Evolutionary conservation across 2,888 invertebrate genomes (phyloP).

Genomic region (Rhingia campestris): DNA sequence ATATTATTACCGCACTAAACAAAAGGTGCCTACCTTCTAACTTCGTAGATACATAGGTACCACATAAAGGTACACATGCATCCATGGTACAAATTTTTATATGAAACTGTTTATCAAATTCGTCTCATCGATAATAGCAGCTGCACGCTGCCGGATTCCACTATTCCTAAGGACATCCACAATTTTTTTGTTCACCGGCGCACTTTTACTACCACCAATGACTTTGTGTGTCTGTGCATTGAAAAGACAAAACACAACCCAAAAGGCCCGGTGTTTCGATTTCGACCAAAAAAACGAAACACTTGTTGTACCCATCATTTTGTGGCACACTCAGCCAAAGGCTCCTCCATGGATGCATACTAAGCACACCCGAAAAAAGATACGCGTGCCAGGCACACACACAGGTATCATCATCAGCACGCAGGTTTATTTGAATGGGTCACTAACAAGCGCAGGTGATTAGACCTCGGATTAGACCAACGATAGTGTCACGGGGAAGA

Average conservation of each 20-base stretch:
- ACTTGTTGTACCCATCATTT: constrained; percentile 48
- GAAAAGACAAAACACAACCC: constrained; percentile 54
- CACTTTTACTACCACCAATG: constrained; percentile 24
- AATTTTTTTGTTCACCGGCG: constrained; percentile 17
- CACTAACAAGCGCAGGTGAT: constrained; percentile 39
- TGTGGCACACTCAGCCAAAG: constrained; percentile 54
- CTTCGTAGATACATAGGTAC: not conserved
- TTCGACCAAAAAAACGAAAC: constrained; percentile 37
- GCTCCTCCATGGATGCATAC: constrained; percentile 31
- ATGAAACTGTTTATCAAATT: constrained; percentile 66
- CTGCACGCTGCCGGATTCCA: constrained; percentile 49
- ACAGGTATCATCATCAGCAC: constrained; percentile 19
- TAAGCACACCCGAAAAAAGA: constrained; percentile 20
- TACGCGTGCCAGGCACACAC: constrained; percentile 60
- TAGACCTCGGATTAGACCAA: constrained; percentile 2
- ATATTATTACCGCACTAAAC: constrained; percentile 15
- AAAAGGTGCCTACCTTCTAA: constrained; percentile 13
- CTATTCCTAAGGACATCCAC: constrained; percentile 50
- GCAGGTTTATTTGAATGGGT: not conserved
- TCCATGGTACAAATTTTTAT: constrained; percentile 26
- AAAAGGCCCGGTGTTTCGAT: constrained; percentile 67
- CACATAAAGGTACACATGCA: not conserved
- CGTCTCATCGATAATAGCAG: constrained; percentile 65
- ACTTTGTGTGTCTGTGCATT: constrained; percentile 1
- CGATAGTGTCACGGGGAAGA: constrained; percentile 21